Conservation (phyloP, 92 coral and sea anemone genomes). For the Micromussa lordhowensis region DNA sequence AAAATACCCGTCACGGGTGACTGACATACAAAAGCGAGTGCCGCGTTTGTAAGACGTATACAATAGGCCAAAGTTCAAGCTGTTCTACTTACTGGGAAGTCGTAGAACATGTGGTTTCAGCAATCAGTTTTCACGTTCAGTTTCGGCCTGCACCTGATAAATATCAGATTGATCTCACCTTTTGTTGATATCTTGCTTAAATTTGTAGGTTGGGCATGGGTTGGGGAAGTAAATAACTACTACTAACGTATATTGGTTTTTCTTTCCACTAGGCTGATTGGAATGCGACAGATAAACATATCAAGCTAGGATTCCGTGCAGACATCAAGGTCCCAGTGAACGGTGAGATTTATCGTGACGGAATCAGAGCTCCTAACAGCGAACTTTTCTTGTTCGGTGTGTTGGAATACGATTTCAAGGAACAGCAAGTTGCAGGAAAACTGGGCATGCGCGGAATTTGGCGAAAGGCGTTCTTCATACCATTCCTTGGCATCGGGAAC, state of each 20-base stretch:
- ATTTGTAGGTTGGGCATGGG: neutral
- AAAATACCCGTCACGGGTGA: too few relatives aligned
- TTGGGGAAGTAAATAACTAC: neutral
- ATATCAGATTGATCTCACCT: neutral
- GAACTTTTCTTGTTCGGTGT: slow-evolving; percentile 85
- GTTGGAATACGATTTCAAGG: slow-evolving; percentile 76
- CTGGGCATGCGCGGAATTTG: slow-evolving; percentile 92
- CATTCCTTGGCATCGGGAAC: slow-evolving; percentile 85
- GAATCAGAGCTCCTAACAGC: slow-evolving; percentile 80
- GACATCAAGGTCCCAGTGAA: slow-evolving; percentile 92
- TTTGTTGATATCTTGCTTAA: neutral
- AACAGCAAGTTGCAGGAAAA: slow-evolving; percentile 77
- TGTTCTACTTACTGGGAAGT: too few relatives aligned
- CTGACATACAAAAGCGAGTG: too few relatives aligned
- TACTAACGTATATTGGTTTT: neutral
- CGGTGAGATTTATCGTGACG: slow-evolving; percentile 88
- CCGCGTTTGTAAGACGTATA: too few relatives aligned
- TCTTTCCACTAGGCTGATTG: slow-evolving; percentile 76
- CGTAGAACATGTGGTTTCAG: too few relatives aligned
- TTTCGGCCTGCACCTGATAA: too few relatives aligned
- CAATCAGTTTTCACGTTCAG: too few relatives aligned
- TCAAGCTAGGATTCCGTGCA: slow-evolving; percentile 86
- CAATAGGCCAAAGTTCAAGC: too few relatives aligned
- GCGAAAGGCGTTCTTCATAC: slow-evolving; percentile 85
- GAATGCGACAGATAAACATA: slow-evolving; percentile 68